A percentile compares a stretch with the other conserved stretches of the same genome.
Conservation (phyloP, 2,888 invertebrate species). For the Busseola fusca region DNA sequence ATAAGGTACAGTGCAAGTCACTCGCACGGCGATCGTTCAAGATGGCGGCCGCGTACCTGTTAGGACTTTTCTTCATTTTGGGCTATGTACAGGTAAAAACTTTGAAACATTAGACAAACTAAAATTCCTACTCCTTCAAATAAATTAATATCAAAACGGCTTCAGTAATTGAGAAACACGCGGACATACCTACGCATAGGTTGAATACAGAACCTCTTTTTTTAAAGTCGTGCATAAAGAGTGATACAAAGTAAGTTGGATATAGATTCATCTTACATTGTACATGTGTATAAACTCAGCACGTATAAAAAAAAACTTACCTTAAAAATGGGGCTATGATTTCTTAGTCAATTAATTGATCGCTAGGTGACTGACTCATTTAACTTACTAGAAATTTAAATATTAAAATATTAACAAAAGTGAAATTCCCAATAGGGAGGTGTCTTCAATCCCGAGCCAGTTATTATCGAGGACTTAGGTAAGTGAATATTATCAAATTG, state of each 20-base stretch:
- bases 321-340: background rate
- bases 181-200: background rate
- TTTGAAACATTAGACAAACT: background rate
- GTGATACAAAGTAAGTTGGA: background rate
- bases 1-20: slow-evolving; percentile 9
- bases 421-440: slow-evolving; percentile 41
- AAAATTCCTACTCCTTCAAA: background rate
- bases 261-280: too few relatives aligned
- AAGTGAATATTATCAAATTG: slow-evolving; percentile 17
- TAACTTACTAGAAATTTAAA: background rate
- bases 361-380: background rate
- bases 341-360: background rate
- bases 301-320: background rate
- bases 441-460: slow-evolving; percentile 31
- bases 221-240: background rate
- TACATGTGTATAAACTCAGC: too few relatives aligned
- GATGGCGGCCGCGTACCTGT: slow-evolving; percentile 50
- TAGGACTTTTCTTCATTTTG: slow-evolving; percentile 46
- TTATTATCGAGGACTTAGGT: slow-evolving; percentile 58
- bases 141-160: background rate
- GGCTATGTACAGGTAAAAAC: slow-evolving; percentile 52
- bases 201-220: background rate
- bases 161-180: background rate
- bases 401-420: background rate
- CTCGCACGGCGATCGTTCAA: slow-evolving; percentile 16